Base-by-base conservation (phyloP, 2,888 invertebrate genomes). In the Nineta flava region DNA sequence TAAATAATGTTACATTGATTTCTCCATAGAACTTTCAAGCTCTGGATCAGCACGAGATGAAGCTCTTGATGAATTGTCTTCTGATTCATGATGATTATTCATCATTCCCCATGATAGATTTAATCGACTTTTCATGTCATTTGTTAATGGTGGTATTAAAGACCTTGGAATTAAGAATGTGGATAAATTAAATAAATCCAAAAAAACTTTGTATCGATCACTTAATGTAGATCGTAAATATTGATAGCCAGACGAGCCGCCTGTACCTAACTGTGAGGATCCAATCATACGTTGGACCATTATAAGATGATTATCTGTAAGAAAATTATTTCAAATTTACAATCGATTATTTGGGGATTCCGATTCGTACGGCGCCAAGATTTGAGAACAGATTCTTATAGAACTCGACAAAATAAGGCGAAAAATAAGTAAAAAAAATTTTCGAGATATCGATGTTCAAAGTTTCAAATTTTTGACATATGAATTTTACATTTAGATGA, bases 211-310 rank as follows among this genome's bases (percentile, higher is more conserved):
- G 74, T 99, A 99, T 17, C 96, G 88, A 68, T 99, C 97, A 65
- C 96, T 96, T 56, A 97, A 76, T 0, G 97, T 99, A 4, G 95
- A 93, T 49, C 96, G 78, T 6, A 99, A 76, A 66, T 99, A 99
- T 63, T 96, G 94, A 70, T 99, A 97, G 1, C 99, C 99, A 0
- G 95, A 93, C 6, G 96, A 96, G 3, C 99, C 97, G 13, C 97
- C 99, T 0, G 97, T 97, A 16, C 99, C 99, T 9, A 92, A 71
- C 61, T 88, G 90, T 62, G 93, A 92, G 0, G 92, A 91, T 0
- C 99, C 99, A 58, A 99, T 90, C 96, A 99, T 99, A 58, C 97
- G 76, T 68, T 97, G 96, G 19, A 99, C 99, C 86, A 99, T 87
- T 60, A 95, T 81, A 42, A 97, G 91, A 67, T 99, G 99, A 67